These are phyloP conservation scores for Zaprionus vittiger DNA, from an alignment of 1,140 invertebrate species.

Conservation along the genomic window DNA sequence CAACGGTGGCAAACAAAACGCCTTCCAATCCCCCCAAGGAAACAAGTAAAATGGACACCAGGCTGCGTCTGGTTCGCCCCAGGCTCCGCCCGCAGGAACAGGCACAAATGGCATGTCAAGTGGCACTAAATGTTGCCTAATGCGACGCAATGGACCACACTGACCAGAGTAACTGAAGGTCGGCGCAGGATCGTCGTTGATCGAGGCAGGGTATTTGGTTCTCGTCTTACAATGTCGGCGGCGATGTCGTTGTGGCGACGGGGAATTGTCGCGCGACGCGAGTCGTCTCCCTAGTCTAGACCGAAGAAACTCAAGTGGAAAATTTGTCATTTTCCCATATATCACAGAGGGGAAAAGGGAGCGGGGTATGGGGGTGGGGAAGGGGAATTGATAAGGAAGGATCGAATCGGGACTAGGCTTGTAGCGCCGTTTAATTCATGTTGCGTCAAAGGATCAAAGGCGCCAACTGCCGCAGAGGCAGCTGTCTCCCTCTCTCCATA, in stretches of 20 bases:
- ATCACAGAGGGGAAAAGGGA: slow-evolving; percentile 46
- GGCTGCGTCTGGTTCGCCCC: slow-evolving; percentile 3
- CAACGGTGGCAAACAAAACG: slow-evolving; percentile 68
- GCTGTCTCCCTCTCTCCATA: slow-evolving; percentile 34
- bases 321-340: slow-evolving; percentile 78
- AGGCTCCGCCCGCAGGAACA: slow-evolving; percentile 1
- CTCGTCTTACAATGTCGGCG: slow-evolving; percentile 73
- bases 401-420: slow-evolving; percentile 29
- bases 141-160: slow-evolving; percentile 81
- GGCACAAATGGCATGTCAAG: slow-evolving; percentile 59
- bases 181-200: slow-evolving; percentile 27
- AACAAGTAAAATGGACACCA: background rate
- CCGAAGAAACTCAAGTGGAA: slow-evolving; percentile 68
- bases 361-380: slow-evolving; percentile 20
- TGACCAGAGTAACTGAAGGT: slow-evolving; percentile 58
- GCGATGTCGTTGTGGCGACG: slow-evolving; percentile 68
- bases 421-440: slow-evolving; percentile 81
- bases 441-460: slow-evolving; percentile 79
- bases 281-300: slow-evolving; percentile 61
- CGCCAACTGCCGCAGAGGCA: slow-evolving; percentile 56
- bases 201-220: slow-evolving; percentile 50
- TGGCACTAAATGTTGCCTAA: slow-evolving; percentile 68
- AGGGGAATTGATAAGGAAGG: slow-evolving; percentile 53
- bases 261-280: slow-evolving; percentile 27
- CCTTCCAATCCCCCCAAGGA: slow-evolving; percentile 23